Percentiles rank a stretch among this genome's conserved stretches.
phyloP scores from a whole-genome alignment of 1,140 invertebrate species.

The Drosophila kanapiae region DNA sequence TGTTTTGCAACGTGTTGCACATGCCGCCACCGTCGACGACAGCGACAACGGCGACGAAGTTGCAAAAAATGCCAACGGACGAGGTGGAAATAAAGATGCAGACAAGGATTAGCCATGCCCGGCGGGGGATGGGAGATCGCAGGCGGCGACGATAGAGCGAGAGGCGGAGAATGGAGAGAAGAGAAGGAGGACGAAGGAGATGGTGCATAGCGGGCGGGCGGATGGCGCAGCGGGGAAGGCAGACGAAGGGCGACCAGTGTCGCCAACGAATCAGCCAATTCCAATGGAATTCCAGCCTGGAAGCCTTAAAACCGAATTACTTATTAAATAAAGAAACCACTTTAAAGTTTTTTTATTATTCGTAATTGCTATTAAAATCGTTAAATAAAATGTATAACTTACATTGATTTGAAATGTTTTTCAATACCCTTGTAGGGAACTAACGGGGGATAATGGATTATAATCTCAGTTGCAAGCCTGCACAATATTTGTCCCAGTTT shows the following conservation, averaged over 20 bases:
- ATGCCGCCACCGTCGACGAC: slow-evolving; percentile 26
- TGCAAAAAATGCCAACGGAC: slow-evolving; percentile 38
- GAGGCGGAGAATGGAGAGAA: slow-evolving; percentile 7
- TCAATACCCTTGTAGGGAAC: too few species aligned
- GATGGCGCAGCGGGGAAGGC: slow-evolving; percentile 28
- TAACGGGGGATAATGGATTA: slow-evolving; percentile 1
- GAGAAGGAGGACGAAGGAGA: not conserved
- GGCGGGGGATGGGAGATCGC: slow-evolving; percentile 17
- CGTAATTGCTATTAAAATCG: too few species aligned
- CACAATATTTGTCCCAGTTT: not conserved
- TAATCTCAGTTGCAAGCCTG: not conserved
- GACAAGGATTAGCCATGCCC: slow-evolving; percentile 62
- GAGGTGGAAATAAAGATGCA: slow-evolving; percentile 35
- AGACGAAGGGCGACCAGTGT: not conserved
- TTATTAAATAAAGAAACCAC: too few species aligned
- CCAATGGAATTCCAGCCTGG: not conserved
- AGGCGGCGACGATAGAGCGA: not conserved
- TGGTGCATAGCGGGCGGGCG: slow-evolving; percentile 11
- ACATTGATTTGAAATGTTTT: not conserved
- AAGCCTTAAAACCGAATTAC: too few species aligned
- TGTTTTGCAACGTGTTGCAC: slow-evolving; percentile 71
- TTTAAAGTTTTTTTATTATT: too few species aligned
- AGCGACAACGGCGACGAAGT: slow-evolving; percentile 6
- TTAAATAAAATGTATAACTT: too few species aligned
- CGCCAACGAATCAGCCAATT: slow-evolving; percentile 5